phyloP scores from a whole-genome alignment of 1,140 invertebrate genomes.

The Bombus confusus region DNA sequence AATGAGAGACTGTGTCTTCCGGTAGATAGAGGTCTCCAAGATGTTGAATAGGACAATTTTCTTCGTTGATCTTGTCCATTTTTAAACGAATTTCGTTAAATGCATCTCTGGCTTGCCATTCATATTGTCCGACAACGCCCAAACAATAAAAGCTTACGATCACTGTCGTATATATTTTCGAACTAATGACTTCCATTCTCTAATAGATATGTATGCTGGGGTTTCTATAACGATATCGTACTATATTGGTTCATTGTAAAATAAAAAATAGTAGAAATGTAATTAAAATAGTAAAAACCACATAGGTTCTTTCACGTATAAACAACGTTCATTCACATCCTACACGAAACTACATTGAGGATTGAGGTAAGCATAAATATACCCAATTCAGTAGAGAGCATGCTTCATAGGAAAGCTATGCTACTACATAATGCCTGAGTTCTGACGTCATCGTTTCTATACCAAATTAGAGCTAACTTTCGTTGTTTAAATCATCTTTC shows the following conservation, averaged over 20 bases:
- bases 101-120: slow-evolving; percentile 93
- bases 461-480: slow-evolving; percentile 37
- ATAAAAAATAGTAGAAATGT: background rate
- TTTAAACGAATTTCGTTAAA: slow-evolving; percentile 93
- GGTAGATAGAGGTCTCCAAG: slow-evolving; percentile 93
- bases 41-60: slow-evolving; percentile 95
- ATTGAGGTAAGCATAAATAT: slow-evolving; percentile 35
- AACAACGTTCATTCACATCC: background rate
- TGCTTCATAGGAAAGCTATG: slow-evolving; percentile 1
- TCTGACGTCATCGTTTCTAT: slow-evolving; percentile 50
- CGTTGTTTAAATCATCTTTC: too few relatives aligned
- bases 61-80: slow-evolving; percentile 90
- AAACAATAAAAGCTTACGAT: slow-evolving; percentile 71
- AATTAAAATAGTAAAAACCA: background rate
- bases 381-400: background rate
- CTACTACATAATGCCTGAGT: slow-evolving; percentile 7
- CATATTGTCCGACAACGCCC: slow-evolving; percentile 90
- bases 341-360: background rate
- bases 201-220: background rate
- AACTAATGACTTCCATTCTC: slow-evolving; percentile 12
- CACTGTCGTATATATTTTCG: background rate
- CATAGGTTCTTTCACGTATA: background rate
- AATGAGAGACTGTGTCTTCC: slow-evolving; percentile 92
- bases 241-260: background rate
- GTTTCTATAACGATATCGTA: background rate